Percentiles rank a stretch among this genome's conserved stretches.
These are phyloP conservation scores for Drosophila anceps DNA, from an alignment of 2,888 invertebrate species.

Conservation along the genomic window DNA sequence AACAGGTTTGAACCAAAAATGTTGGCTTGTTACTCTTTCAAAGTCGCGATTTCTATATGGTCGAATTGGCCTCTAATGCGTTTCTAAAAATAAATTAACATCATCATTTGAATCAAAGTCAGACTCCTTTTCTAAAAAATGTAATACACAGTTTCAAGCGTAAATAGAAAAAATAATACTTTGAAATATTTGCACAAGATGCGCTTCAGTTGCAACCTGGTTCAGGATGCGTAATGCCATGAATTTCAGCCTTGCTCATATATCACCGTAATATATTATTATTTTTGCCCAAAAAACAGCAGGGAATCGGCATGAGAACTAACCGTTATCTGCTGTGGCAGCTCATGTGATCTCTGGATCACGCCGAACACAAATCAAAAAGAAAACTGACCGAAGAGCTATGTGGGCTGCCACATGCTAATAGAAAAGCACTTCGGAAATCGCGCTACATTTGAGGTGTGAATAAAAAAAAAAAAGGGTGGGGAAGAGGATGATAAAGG, in stretches of 20 bases:
- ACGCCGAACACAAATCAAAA: slow-evolving; percentile 52
- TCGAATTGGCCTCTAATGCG: too few species aligned
- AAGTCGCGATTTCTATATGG: not conserved
- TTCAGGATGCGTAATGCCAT: slow-evolving; percentile 3
- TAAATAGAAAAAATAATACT: not conserved
- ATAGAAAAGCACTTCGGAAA: slow-evolving; percentile 73
- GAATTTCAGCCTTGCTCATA: slow-evolving; percentile 3
- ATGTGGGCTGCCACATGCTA: slow-evolving; percentile 61
- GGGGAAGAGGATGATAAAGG: not conserved
- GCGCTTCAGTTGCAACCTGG: not conserved
- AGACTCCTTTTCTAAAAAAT: too few species aligned
- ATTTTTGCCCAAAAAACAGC: slow-evolving; percentile 39
- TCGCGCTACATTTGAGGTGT: slow-evolving; percentile 76
- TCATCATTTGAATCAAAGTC: too few species aligned
- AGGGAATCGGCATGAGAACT: slow-evolving; percentile 45
- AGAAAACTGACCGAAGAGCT: slow-evolving; percentile 27
- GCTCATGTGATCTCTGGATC: slow-evolving; percentile 50
- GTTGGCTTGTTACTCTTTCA: not conserved
- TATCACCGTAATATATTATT: slow-evolving; percentile 9
- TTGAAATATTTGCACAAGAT: slow-evolving; percentile 1
- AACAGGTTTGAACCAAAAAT: not conserved
- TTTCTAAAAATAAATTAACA: too few species aligned
- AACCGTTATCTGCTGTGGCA: slow-evolving; percentile 41
- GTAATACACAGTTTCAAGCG: not conserved
- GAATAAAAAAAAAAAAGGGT: slow-evolving; percentile 32